A percentile compares a stretch with the other conserved stretches of the same genome.
Conservation (phyloP, 2,888 invertebrate genomes). For the Drosophila stalkeri region DNA sequence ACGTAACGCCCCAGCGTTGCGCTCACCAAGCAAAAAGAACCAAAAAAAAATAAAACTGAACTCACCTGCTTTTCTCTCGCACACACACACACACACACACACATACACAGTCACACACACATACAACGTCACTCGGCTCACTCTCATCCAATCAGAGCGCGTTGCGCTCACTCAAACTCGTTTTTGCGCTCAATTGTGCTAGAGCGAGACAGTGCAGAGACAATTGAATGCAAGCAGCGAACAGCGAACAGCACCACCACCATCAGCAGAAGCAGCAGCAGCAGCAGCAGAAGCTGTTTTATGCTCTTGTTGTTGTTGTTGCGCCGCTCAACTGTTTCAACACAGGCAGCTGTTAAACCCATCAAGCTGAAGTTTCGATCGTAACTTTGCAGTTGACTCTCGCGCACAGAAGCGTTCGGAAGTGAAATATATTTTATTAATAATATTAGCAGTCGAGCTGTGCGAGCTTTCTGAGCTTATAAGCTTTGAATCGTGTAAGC, state of each 20-base stretch:
- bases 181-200: constrained; percentile 61
- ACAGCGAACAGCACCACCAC: constrained; percentile 45
- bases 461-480: constrained; percentile 35
- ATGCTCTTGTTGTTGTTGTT: constrained; percentile 53
- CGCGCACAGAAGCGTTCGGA: constrained; percentile 86
- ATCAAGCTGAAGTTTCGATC: constrained; percentile 85
- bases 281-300: constrained; percentile 80
- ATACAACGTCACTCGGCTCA: constrained; percentile 26
- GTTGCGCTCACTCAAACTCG: constrained; percentile 66
- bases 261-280: constrained; percentile 51
- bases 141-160: constrained; percentile 62
- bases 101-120: background rate
- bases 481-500: constrained; percentile 24
- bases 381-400: constrained; percentile 86
- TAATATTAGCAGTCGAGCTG: constrained; percentile 81
- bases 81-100: constrained; percentile 7
- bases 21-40: constrained; percentile 16
- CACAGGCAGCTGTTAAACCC: constrained; percentile 84
- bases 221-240: constrained; percentile 59
- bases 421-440: constrained; percentile 86
- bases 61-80: constrained; percentile 56
- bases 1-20: constrained; percentile 62
- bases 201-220: constrained; percentile 57
- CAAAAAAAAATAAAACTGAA: constrained; percentile 1
- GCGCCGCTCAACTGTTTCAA: constrained; percentile 69